These are phyloP conservation scores for Athalia rosae DNA, from an alignment of 2,888 invertebrate species.

Conservation along the genomic window DNA sequence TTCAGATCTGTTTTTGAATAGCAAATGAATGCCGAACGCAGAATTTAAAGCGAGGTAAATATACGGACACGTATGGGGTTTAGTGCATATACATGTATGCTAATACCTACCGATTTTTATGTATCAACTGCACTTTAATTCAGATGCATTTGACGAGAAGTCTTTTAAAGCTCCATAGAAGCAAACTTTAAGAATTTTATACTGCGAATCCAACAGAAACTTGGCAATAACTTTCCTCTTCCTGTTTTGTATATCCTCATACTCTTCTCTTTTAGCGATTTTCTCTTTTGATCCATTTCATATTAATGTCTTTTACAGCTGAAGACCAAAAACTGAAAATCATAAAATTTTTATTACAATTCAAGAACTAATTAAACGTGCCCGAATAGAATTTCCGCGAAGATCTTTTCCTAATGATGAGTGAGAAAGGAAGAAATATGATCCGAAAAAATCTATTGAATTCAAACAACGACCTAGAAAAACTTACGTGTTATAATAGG, in stretches of 20 bases:
- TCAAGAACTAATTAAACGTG: background rate
- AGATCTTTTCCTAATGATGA: background rate
- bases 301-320: no score
- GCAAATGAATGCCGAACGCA: background rate
- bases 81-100: no score
- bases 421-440: background rate
- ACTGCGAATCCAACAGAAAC: no score
- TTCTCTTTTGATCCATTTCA: no score
- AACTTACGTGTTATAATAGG: background rate
- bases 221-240: no score
- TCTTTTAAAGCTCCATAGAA: background rate
- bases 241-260: no score
- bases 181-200: no score
- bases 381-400: background rate
- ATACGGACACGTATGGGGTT: background rate
- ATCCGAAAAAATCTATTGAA: background rate
- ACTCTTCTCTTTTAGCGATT: no score
- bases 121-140: no score
- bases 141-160: background rate
- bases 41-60: background rate
- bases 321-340: background rate
- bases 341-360: background rate
- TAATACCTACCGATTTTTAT: no score
- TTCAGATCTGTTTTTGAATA: slow-evolving; percentile 1
- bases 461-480: no score